phyloP scores from a whole-genome alignment of 2,113 vertebrate species.

The Nicator chloris region DNA sequence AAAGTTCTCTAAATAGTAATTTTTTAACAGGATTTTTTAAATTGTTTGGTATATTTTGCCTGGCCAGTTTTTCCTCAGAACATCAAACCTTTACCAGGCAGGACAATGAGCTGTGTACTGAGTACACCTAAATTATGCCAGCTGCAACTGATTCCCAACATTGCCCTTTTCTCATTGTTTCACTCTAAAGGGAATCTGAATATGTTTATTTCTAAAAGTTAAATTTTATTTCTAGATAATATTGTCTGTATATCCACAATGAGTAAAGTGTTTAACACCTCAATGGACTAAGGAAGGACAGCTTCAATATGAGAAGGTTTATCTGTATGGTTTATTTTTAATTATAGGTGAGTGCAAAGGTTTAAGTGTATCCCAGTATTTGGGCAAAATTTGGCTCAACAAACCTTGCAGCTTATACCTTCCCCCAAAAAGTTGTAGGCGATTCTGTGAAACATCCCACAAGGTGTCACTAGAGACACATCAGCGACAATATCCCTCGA shows the following conservation, averaged over 20 bases:
- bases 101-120: not conserved
- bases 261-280: not conserved
- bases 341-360: not conserved
- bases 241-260: not conserved
- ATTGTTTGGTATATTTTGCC: not conserved
- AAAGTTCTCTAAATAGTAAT: accelerated
- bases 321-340: not conserved
- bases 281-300: not conserved
- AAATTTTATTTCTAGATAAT: not conserved
- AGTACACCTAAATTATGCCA: not conserved
- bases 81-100: not conserved
- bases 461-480: slow-evolving; percentile 33
- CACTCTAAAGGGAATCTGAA: not conserved
- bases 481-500: not conserved
- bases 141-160: not conserved
- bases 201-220: not conserved
- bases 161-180: not conserved
- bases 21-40: accelerated
- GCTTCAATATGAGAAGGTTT: not conserved
- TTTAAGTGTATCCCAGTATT: not conserved
- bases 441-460: not conserved
- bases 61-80: not conserved
- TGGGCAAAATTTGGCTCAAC: not conserved
- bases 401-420: not conserved
- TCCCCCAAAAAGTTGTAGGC: not conserved